Percentiles rank a stretch among this genome's conserved stretches.
These are phyloP conservation scores for Incurvaria masculella DNA, from an alignment of 2,888 invertebrate genomes.

Conservation along the genomic window DNA sequence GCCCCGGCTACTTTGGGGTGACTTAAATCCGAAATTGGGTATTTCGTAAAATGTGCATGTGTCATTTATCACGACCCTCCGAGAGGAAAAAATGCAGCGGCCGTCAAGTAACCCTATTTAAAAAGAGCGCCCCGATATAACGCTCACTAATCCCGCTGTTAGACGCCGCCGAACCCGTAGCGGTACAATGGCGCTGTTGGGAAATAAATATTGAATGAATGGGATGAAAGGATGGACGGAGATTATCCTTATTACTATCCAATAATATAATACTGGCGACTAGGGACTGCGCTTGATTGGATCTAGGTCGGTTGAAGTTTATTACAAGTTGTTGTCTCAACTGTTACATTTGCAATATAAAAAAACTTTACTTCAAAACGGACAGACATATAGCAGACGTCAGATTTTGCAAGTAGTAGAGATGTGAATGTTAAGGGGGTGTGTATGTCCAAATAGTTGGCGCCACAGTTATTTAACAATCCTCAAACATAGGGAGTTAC, in stretches of 20 bases:
- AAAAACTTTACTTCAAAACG: too few relatives aligned
- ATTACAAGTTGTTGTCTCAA: too few relatives aligned
- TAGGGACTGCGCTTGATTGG: too few relatives aligned
- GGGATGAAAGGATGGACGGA: constrained; percentile 24
- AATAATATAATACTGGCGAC: too few relatives aligned
- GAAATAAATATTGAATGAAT: constrained; percentile 51
- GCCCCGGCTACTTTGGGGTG: constrained; percentile 56
- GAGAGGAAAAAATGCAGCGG: constrained; percentile 33
- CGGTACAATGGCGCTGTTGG: constrained; percentile 43
- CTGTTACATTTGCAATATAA: too few relatives aligned
- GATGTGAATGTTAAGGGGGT: too few relatives aligned
- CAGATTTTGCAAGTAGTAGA: too few relatives aligned
- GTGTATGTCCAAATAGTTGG: too few relatives aligned
- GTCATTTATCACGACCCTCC: constrained; percentile 56
- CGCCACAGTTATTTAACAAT: too few relatives aligned
- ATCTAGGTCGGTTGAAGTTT: too few relatives aligned
- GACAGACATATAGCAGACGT: too few relatives aligned
- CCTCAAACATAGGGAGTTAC: too few relatives aligned
- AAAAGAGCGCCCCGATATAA: constrained; percentile 45
- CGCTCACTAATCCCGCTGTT: constrained; percentile 38
- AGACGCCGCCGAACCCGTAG: constrained; percentile 47
- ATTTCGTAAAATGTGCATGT: constrained; percentile 60
- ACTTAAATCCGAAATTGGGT: constrained; percentile 61
- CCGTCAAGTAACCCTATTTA: constrained; percentile 43
- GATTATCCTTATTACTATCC: constrained; percentile 41